phyloP scores from a whole-genome alignment of 2,888 invertebrate species.

The Zhuqinia jingwanae region DNA sequence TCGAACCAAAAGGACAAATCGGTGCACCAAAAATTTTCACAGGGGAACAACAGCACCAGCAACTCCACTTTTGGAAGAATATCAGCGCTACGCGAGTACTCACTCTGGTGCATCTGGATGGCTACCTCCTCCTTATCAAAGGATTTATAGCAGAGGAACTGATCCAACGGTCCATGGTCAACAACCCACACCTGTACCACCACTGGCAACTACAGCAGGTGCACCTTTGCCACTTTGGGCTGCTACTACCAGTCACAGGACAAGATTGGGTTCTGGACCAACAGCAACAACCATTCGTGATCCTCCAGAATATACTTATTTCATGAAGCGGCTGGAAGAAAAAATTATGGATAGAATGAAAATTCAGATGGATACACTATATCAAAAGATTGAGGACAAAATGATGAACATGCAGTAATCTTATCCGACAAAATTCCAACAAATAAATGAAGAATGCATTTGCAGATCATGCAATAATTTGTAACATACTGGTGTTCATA shows the following conservation, averaged over 20 bases:
- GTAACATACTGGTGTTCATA: too few relatives aligned
- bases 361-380: conserved; percentile 77
- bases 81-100: conserved; percentile 48
- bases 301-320: conserved; percentile 67
- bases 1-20: conserved; percentile 71
- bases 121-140: conserved; percentile 56
- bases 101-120: conserved; percentile 50
- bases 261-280: conserved; percentile 7
- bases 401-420: conserved; percentile 62
- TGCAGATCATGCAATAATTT: too few relatives aligned
- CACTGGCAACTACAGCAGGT: not conserved
- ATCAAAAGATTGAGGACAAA: conserved; percentile 76
- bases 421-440: not conserved
- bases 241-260: not conserved
- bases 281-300: conserved; percentile 49
- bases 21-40: conserved; percentile 72
- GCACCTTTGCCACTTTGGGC: conserved; percentile 47
- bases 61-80: conserved; percentile 67
- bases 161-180: conserved; percentile 2
- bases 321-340: conserved; percentile 75
- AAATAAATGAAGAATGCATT: not conserved
- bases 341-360: conserved; percentile 78
- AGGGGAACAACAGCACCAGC: conserved; percentile 46
- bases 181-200: not conserved
- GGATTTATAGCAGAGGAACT: conserved; percentile 39